Conservation (phyloP, 2,113 vertebrate species). For the Morone chrysops region DNA sequence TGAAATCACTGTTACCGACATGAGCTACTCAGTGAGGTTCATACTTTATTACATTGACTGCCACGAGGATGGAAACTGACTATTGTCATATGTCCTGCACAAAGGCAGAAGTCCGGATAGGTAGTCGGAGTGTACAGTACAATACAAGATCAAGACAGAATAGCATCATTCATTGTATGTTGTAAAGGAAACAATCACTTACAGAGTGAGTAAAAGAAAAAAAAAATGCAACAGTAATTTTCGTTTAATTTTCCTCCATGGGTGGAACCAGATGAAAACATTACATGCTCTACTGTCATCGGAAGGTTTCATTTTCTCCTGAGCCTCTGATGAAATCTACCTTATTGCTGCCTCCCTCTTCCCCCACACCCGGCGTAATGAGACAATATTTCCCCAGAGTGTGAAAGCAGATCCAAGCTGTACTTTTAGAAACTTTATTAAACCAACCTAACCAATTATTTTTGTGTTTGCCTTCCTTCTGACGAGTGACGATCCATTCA, state of each 20-base stretch:
- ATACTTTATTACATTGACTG: neutral
- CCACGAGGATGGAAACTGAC: neutral
- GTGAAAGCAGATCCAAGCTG: slow-evolving; percentile 67
- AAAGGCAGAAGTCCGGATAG: neutral
- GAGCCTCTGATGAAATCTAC: slow-evolving; percentile 75
- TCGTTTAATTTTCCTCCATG: slow-evolving; percentile 74
- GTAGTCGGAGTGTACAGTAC: slow-evolving; percentile 7
- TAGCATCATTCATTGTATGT: slow-evolving; percentile 13
- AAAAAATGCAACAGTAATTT: slow-evolving; percentile 60
- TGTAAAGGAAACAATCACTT: slow-evolving; percentile 51
- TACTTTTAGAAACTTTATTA: slow-evolving; percentile 83
- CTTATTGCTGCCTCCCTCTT: slow-evolving; percentile 79
- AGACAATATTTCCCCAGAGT: slow-evolving; percentile 85
- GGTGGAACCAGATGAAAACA: slow-evolving; percentile 76
- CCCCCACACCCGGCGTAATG: slow-evolving; percentile 74
- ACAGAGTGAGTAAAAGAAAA: slow-evolving; percentile 18
- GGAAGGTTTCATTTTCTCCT: slow-evolving; percentile 79
- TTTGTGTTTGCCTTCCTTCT: slow-evolving; percentile 68
- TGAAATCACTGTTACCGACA: neutral
- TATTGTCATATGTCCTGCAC: neutral
- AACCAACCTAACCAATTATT: slow-evolving; percentile 76
- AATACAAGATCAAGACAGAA: neutral
- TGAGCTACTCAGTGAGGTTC: neutral
- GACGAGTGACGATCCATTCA: slow-evolving; percentile 62
- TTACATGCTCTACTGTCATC: slow-evolving; percentile 75